phyloP scores from a whole-genome alignment of 2,797 vertebrate genomes.

The Moxostoma hubbsi region DNA sequence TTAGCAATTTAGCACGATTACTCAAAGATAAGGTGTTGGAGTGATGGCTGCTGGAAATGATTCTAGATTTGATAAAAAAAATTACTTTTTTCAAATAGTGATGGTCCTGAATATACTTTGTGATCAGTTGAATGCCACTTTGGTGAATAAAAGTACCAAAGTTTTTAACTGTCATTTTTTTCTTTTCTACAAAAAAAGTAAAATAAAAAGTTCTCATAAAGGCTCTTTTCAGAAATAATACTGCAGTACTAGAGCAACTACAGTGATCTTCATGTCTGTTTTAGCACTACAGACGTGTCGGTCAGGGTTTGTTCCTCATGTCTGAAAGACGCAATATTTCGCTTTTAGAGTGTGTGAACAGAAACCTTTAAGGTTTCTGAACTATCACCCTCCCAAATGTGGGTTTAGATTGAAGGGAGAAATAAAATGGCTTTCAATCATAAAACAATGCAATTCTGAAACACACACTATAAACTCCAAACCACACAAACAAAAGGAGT shows the following conservation, averaged over 20 bases:
- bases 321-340: conserved; percentile 18
- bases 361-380: conserved; percentile 24
- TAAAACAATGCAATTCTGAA: conserved; percentile 19
- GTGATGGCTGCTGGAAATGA: no score
- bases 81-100: no score
- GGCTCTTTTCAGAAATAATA: neutral
- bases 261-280: neutral
- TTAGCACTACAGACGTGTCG: conserved; percentile 1
- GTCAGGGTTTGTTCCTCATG: conserved; percentile 18
- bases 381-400: conserved; percentile 22
- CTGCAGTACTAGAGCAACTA: neutral
- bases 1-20: no score
- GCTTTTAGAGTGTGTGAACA: conserved; percentile 28
- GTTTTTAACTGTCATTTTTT: no score
- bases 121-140: no score
- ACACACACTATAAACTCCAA: conserved; percentile 37
- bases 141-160: no score
- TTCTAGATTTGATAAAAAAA: no score
- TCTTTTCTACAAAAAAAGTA: no score
- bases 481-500: conserved; percentile 33
- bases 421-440: conserved; percentile 12
- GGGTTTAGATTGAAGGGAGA: conserved; percentile 30
- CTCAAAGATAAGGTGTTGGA: no score
- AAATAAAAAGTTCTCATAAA: no score
- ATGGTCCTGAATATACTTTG: no score